Evolutionary conservation across 1,140 invertebrate genomes (phyloP).

Genomic region (Microplitis mediator): DNA sequence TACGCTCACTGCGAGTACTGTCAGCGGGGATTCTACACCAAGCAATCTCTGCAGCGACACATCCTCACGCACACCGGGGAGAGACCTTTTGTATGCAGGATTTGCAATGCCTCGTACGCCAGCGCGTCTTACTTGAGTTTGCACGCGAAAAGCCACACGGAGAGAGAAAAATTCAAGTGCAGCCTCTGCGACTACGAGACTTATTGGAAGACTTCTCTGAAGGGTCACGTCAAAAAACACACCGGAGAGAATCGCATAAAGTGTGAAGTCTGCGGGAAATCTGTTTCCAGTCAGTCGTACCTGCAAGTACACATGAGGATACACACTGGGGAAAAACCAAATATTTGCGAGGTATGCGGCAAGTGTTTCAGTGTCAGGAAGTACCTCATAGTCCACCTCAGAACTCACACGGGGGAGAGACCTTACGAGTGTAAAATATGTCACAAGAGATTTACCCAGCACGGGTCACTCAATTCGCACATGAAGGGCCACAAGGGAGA

Average conservation of each 20-base stretch:
- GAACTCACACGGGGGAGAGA: slow-evolving; percentile 66
- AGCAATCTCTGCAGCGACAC: slow-evolving; percentile 49
- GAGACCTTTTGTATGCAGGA: slow-evolving; percentile 76
- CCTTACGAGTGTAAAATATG: slow-evolving; percentile 68
- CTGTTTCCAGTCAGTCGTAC: slow-evolving; percentile 66
- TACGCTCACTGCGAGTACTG: slow-evolving; percentile 46
- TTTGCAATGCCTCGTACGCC: slow-evolving; percentile 66
- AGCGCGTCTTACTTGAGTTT: slow-evolving; percentile 46
- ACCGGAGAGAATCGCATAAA: slow-evolving; percentile 63
- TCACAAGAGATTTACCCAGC: slow-evolving; percentile 69
- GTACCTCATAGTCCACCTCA: slow-evolving; percentile 68
- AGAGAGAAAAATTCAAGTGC: slow-evolving; percentile 57
- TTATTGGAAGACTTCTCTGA: slow-evolving; percentile 66
- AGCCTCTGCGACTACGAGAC: slow-evolving; percentile 49
- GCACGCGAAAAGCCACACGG: slow-evolving; percentile 47
- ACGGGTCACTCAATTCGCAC: slow-evolving; percentile 51
- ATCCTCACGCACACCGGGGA: slow-evolving; percentile 66
- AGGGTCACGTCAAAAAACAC: slow-evolving; percentile 82
- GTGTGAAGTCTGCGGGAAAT: slow-evolving; percentile 62
- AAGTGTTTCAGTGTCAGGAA: slow-evolving; percentile 73
- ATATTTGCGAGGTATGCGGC: slow-evolving; percentile 74
- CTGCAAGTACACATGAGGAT: slow-evolving; percentile 62
- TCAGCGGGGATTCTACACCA: slow-evolving; percentile 52
- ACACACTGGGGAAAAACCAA: slow-evolving; percentile 76
- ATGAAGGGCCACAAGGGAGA: slow-evolving; percentile 42